Evolutionary conservation across 2,888 invertebrate genomes (phyloP), one percentile per base, ranked within the genome.

Genomic region (Rotaria magnacalcarata): DNA sequence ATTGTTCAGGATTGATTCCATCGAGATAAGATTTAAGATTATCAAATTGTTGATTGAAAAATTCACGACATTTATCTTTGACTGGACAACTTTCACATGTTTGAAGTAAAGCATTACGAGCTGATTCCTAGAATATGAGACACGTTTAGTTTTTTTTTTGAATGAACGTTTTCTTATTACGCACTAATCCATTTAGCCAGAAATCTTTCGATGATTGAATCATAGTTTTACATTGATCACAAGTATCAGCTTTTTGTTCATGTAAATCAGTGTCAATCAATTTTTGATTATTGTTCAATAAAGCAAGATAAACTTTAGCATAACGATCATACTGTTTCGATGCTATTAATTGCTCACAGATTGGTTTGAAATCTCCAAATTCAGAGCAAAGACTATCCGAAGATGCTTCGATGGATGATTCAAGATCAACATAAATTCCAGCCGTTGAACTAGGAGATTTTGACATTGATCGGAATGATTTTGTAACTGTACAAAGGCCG

Each of bases 1-100:
- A 80, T 80, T 80, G 75, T 80, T 80, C 75, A 47, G 75, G 75
- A 80, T 80, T 14, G 11, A 80, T 80, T 7, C 47, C 47, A 43
- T 80, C 75, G 8, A 80, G 3, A 80, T 80, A 80, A 24, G 41
- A 19, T 80, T 80, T 80, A 80, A 80, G 43, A 24, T 43, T 11
- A n/a, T 80, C 75, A 47, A 24, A 80, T 24, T 24, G 41, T 47
- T 47, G 41, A 80, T 41, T 80, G 16, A 10, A 24, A 80, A 43
- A 16, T 21, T 80, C 7, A 21, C 10, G 75, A n/a, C 75, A 80
- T 80, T 80, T 4, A 21, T 80, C 75, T 80, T 80, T 47, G 2
- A 10, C 43, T 47, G 75, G 47, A 47, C 75, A 80, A 8, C 5
- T 8, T 4, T 80, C 75, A 47, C 75, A 80, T 24, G 41, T 43